Conservation (phyloP, 2,888 invertebrate species). For the Tipula vernalis region DNA sequence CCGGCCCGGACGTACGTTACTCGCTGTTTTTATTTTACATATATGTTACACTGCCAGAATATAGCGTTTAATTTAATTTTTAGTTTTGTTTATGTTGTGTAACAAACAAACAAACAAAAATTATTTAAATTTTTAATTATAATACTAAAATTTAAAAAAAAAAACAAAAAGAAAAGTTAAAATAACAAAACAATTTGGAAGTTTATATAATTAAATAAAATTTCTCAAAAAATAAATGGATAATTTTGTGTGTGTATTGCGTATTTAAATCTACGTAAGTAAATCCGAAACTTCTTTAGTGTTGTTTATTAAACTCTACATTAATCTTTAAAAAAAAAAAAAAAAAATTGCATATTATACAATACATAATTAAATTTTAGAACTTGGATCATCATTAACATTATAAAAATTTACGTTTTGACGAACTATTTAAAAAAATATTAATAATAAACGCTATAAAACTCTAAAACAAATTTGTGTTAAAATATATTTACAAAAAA, state of each 20-base stretch:
- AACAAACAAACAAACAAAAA: background rate
- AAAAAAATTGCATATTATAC: background rate
- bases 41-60: background rate
- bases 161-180: background rate
- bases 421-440: background rate
- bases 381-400: slow-evolving; percentile 4
- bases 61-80: background rate
- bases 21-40: background rate
- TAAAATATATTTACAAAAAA: background rate
- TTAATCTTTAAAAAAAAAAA: background rate
- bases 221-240: background rate
- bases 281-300: background rate
- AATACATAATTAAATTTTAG: background rate
- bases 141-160: background rate
- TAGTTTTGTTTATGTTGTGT: background rate
- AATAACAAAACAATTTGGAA: background rate
- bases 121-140: background rate
- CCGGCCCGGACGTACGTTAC: background rate
- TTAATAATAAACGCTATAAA: slow-evolving; percentile 4
- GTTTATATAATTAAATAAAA: background rate
- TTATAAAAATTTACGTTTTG: background rate
- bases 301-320: background rate
- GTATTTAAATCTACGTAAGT: background rate
- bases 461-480: background rate
- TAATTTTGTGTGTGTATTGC: background rate